phyloP scores from a whole-genome alignment of 2,888 invertebrate genomes.

The Macrosiphum euphorbiae region DNA sequence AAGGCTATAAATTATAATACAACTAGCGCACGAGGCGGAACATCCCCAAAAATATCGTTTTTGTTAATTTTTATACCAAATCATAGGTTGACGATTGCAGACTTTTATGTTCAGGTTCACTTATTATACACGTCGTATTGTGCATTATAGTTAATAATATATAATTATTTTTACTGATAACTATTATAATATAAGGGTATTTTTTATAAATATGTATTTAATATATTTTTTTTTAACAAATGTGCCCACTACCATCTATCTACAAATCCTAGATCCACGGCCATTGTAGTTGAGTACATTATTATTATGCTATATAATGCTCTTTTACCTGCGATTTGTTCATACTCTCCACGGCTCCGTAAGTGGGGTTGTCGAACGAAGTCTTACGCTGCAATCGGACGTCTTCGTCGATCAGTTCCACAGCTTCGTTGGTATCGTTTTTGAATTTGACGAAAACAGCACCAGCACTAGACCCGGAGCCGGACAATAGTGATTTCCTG shows the following conservation, averaged over 20 bases:
- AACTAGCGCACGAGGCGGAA: background rate
- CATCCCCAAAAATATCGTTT: too few species aligned
- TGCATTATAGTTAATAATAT: too few species aligned
- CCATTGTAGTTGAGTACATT: background rate
- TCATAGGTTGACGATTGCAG: background rate
- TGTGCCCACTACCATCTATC: too few species aligned
- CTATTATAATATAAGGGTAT: too few species aligned
- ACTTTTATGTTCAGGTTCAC: too few species aligned
- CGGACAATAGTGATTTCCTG: background rate
- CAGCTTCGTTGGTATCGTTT: constrained; percentile 65
- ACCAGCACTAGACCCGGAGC: background rate
- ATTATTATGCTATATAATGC: background rate
- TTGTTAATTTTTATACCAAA: background rate
- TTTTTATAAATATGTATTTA: too few species aligned
- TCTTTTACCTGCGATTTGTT: background rate
- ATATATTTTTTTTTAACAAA: too few species aligned
- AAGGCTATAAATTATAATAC: background rate
- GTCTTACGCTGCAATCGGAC: constrained; percentile 38
- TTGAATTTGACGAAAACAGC: constrained; percentile 67
- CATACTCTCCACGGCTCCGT: constrained; percentile 41
- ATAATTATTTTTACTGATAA: too few species aligned
- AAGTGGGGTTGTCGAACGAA: constrained; percentile 54
- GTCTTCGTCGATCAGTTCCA: constrained; percentile 63
- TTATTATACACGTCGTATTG: too few species aligned
- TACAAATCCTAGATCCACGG: too few species aligned